Evolutionary conservation across 2,888 invertebrate genomes (phyloP).

Genomic region (Mythimna impura): DNA sequence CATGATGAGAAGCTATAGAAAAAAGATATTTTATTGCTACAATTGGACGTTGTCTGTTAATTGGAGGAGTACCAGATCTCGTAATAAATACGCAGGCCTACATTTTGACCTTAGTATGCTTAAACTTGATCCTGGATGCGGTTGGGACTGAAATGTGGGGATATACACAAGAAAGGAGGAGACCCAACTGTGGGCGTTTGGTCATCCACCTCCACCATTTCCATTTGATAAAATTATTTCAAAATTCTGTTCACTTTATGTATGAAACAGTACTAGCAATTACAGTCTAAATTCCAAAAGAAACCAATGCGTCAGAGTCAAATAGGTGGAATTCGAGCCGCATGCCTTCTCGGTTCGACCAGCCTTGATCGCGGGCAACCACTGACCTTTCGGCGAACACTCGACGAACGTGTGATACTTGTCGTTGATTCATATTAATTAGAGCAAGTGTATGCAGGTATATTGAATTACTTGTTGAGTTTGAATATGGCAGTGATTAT

Average conservation of each 20-base stretch:
- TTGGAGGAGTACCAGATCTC: too few species aligned
- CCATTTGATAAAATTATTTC: too few species aligned
- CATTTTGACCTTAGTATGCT: too few species aligned
- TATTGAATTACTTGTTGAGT: constrained; percentile 38
- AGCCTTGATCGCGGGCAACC: constrained; percentile 80
- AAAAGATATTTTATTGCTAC: too few species aligned
- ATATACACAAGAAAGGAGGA: too few species aligned
- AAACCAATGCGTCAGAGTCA: constrained; percentile 57
- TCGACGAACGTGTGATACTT: constrained; percentile 55
- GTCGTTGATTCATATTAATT: constrained; percentile 50
- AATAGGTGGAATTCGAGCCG: constrained; percentile 59
- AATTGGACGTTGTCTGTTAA: too few species aligned
- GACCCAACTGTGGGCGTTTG: too few species aligned
- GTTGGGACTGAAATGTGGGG: too few species aligned
- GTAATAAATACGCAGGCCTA: too few species aligned
- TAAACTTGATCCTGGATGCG: too few species aligned
- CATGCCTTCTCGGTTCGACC: constrained; percentile 64
- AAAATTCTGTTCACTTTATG: constrained; percentile 9
- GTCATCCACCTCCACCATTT: too few species aligned
- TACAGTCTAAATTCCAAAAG: constrained; percentile 37
- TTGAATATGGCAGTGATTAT: constrained; percentile 36
- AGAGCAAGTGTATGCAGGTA: constrained; percentile 47
- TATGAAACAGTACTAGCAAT: constrained; percentile 19
- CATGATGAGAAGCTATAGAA: neutral
- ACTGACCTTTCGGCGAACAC: constrained; percentile 75